A percentile compares a stretch with the other conserved stretches of the same genome.
phyloP scores from a whole-genome alignment of 1,140 invertebrate species.

The honey bee (Apis mellifera) region DNA sequence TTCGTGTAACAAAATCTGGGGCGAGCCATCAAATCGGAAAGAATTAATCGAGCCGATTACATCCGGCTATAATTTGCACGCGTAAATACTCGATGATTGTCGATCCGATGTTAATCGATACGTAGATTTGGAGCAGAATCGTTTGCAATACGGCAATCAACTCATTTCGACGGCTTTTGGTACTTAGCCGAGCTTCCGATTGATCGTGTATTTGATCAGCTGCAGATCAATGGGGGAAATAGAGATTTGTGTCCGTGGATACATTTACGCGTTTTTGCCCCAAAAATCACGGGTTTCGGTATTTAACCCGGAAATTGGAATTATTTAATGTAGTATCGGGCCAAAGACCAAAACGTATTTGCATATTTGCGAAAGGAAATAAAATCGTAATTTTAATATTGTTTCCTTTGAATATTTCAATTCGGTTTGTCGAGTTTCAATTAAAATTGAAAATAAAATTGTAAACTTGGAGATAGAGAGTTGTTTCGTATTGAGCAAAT shows the following conservation, averaged over 20 bases:
- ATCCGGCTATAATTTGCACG: conserved; percentile 1
- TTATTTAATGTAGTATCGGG: background rate
- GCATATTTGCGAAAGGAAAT: background rate
- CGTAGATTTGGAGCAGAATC: conserved; percentile 26
- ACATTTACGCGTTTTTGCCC: conserved; percentile 13
- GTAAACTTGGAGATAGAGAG: background rate
- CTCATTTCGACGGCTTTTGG: conserved; percentile 20
- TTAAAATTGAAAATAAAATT: background rate
- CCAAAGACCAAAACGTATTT: background rate
- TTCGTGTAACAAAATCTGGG: background rate
- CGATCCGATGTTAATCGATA: conserved; percentile 27
- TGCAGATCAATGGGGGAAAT: conserved; percentile 17
- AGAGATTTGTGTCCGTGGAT: background rate
- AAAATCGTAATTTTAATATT: background rate
- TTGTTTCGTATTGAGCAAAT: background rate
- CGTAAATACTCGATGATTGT: conserved; percentile 46
- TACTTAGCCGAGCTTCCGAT: conserved; percentile 33
- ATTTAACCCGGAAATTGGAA: background rate
- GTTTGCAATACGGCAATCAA: conserved; percentile 47
- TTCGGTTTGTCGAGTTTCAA: background rate
- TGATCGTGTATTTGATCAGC: conserved; percentile 42
- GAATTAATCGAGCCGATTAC: conserved; percentile 4
- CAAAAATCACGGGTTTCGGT: too few relatives aligned
- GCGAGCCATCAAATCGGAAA: conserved; percentile 1
- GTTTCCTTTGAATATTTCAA: background rate